Percentiles rank a stretch among this genome's conserved stretches.
phyloP scores from a whole-genome alignment of 1,140 invertebrate genomes.

The Temnothorax nylanderi region DNA sequence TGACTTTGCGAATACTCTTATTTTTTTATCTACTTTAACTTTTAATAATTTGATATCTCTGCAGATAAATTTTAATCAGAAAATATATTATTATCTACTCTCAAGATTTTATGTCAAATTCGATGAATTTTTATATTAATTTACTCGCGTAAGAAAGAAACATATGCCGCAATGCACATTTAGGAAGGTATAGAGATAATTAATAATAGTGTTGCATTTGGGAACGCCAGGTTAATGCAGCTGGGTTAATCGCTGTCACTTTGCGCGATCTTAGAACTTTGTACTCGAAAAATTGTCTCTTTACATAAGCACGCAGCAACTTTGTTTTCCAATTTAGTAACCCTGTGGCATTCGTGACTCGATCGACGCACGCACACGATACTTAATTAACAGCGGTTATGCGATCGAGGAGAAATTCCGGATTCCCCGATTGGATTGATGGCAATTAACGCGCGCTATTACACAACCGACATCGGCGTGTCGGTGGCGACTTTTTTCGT shows the following conservation, averaged over 20 bases:
- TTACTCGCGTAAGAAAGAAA: not conserved
- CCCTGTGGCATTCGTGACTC: not conserved
- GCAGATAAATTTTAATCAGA: not conserved
- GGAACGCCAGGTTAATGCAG: not conserved
- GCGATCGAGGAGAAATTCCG: constrained; percentile 44
- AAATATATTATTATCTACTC: not conserved
- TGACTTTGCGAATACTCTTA: not conserved
- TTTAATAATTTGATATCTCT: not conserved
- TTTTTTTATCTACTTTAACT: not conserved
- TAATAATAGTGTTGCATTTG: not conserved
- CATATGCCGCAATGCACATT: not conserved
- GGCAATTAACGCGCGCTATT: constrained; percentile 61
- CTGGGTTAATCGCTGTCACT: not conserved
- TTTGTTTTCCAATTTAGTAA: constrained; percentile 39
- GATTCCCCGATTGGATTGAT: constrained; percentile 48
- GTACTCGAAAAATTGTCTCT: not conserved
- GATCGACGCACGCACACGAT: not conserved
- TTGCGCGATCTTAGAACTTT: not conserved
- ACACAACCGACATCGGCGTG: constrained; percentile 41
- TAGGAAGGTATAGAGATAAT: not conserved
- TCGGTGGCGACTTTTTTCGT: constrained; percentile 28
- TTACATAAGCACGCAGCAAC: not conserved
- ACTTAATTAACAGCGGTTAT: constrained; percentile 58
- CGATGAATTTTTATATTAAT: constrained; percentile 16
- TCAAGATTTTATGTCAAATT: not conserved